Evolutionary conservation across 2,113 vertebrate genomes (phyloP).

Genomic region (Ctenomys sociabilis): DNA sequence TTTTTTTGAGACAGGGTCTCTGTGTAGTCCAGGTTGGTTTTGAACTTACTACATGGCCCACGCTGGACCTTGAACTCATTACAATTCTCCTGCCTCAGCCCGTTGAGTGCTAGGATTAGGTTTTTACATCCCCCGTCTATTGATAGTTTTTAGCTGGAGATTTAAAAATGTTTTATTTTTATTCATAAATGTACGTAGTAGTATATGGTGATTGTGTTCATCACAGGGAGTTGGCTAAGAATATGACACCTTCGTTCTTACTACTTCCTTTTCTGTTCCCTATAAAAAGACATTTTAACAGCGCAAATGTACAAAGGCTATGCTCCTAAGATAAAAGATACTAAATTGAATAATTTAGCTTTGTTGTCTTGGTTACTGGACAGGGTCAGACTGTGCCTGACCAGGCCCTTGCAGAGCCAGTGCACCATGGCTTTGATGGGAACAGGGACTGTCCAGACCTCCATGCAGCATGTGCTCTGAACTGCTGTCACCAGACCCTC

Average conservation of each 20-base stretch:
- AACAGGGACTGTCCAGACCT: neutral
- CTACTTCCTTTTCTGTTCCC: neutral
- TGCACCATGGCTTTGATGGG: accelerated
- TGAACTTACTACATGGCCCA: neutral
- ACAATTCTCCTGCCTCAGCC: neutral
- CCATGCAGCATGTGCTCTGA: neutral
- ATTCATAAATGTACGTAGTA: neutral
- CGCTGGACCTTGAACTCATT: neutral
- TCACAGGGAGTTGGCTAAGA: neutral
- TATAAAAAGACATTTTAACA: neutral
- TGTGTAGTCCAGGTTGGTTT: neutral
- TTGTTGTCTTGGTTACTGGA: neutral
- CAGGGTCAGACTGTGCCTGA: neutral
- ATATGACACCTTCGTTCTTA: neutral
- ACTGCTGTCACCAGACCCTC: neutral
- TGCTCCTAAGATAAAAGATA: neutral
- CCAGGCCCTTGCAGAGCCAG: too few species aligned
- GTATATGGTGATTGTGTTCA: neutral
- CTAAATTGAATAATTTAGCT: neutral
- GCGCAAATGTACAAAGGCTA: neutral
- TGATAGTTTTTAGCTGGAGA: neutral
- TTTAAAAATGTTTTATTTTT: neutral
- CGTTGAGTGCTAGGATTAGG: neutral
- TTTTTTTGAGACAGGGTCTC: neutral
- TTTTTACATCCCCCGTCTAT: neutral